phyloP scores from a whole-genome alignment of 2,797 vertebrate genomes.

The Peromyscus aztecus region DNA sequence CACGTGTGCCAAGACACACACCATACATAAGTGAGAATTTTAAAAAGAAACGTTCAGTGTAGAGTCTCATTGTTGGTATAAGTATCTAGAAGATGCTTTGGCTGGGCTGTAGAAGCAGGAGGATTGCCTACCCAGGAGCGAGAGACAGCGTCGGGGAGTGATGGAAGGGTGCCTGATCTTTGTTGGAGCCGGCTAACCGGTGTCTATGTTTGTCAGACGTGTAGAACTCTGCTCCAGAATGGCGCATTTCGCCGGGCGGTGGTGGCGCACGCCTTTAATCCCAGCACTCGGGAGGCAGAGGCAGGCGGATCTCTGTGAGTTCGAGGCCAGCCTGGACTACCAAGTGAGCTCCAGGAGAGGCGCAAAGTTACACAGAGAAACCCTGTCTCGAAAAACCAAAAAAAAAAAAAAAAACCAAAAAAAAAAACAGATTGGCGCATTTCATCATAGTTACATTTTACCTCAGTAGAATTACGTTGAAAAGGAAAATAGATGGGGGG shows the following conservation, averaged over 20 bases:
- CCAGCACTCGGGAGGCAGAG: no score
- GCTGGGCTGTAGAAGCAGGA: neutral
- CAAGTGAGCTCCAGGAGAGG: no score
- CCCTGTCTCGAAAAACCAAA: no score
- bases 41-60: neutral
- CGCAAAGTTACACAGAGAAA: no score
- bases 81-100: neutral
- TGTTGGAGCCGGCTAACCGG: no score
- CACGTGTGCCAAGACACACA: neutral
- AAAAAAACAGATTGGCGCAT: no score
- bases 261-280: no score
- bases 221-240: neutral
- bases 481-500: neutral
- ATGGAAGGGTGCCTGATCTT: neutral
- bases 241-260: no score
- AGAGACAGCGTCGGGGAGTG: neutral
- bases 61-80: neutral
- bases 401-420: no score
- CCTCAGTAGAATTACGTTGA: neutral
- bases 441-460: neutral
- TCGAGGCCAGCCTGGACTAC: no score
- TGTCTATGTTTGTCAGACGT: neutral
- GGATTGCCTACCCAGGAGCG: neutral
- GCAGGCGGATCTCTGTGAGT: no score
- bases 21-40: neutral